Conservation (phyloP, 2,113 vertebrate species). For the Onychorhynchus coronatus region DNA sequence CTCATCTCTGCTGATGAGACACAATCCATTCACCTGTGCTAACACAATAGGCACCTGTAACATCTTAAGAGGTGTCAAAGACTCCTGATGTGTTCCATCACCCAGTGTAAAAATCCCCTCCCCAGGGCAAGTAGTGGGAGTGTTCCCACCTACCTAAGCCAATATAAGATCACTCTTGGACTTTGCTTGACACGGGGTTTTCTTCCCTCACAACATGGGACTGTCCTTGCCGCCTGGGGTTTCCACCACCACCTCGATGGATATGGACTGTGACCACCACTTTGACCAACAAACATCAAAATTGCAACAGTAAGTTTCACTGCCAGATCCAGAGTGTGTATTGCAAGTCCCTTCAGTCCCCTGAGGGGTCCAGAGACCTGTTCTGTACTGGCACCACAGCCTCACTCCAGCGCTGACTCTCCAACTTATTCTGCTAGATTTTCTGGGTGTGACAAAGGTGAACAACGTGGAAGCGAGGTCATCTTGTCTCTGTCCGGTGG, state of each 20-base stretch:
- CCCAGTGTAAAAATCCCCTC: background rate
- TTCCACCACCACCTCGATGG: background rate
- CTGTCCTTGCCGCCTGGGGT: background rate
- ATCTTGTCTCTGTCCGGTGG: background rate
- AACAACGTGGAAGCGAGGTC: background rate
- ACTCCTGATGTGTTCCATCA: background rate
- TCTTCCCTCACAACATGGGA: background rate
- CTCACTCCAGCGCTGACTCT: background rate
- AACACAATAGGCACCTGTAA: background rate
- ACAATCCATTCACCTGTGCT: background rate
- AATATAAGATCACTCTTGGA: background rate
- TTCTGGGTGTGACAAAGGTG: background rate
- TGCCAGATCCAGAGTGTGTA: background rate
- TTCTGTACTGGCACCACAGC: background rate
- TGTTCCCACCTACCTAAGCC: background rate
- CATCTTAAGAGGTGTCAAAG: background rate
- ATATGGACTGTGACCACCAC: background rate
- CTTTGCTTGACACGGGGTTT: background rate
- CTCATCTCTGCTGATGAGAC: background rate
- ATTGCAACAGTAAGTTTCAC: background rate
- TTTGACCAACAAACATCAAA: background rate
- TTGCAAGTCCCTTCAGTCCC: background rate
- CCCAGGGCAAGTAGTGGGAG: background rate
- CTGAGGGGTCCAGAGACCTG: background rate
- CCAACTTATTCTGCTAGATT: background rate